Conservation (phyloP, 2,888 invertebrate species). For the Sarcophaga carnaria region DNA sequence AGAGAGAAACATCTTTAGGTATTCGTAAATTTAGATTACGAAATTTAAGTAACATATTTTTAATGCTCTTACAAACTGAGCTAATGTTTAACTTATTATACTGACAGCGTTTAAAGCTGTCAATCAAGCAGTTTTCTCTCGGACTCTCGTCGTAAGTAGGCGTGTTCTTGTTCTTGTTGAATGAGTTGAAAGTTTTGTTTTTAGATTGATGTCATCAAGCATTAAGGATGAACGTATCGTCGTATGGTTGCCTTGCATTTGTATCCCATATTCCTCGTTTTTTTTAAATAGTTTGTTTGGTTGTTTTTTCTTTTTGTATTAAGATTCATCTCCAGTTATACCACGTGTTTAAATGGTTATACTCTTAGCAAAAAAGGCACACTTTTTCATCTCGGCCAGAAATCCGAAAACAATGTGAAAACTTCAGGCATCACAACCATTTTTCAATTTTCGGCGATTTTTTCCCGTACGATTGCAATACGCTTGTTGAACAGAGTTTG, state of each 20-base stretch:
- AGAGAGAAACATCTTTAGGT: constrained; percentile 21
- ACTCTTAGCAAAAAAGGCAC: constrained; percentile 43
- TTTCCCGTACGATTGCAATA: not conserved
- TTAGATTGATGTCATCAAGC: not conserved
- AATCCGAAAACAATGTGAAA: constrained; percentile 31
- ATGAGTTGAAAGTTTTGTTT: not conserved
- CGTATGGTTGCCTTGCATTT: not conserved
- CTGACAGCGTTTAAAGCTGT: not conserved
- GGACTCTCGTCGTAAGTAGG: not conserved
- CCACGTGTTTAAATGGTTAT: constrained; percentile 18
- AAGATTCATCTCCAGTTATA: constrained; percentile 25
- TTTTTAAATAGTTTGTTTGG: not conserved
- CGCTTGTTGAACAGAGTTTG: too few relatives aligned
- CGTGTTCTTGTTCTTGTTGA: not conserved
- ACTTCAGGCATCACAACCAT: constrained; percentile 39
- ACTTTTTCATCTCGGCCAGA: not conserved
- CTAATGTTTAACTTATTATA: constrained; percentile 52
- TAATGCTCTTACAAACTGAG: constrained; percentile 64
- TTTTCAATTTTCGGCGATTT: constrained; percentile 17
- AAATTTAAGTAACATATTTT: constrained; percentile 53
- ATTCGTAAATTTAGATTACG: constrained; percentile 20
- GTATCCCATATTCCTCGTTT: constrained; percentile 20
- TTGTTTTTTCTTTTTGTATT: not conserved
- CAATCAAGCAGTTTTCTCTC: constrained; percentile 14
- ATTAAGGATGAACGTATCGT: too few relatives aligned